Conservation (phyloP, 2,113 vertebrate genomes). For the Agelaius phoeniceus region DNA sequence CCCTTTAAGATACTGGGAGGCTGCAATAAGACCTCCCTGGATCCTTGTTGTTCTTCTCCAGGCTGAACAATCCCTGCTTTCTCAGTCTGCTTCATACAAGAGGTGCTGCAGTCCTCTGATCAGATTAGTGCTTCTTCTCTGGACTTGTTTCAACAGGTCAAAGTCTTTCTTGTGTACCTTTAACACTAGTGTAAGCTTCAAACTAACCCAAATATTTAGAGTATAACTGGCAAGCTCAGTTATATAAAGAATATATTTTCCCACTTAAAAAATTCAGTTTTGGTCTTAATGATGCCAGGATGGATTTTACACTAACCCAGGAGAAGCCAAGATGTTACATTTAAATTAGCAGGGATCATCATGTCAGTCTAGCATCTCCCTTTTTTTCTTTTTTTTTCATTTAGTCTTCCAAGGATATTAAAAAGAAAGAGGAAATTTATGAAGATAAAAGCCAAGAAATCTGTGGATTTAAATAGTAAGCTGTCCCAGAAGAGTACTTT, state of each 20-base stretch:
- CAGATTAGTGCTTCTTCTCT: neutral
- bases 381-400: neutral
- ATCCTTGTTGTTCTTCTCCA: neutral
- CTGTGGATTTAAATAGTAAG: neutral
- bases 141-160: neutral
- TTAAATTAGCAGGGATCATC: neutral
- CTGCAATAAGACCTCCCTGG: neutral
- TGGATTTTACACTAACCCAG: neutral
- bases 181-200: neutral
- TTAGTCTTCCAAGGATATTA: neutral
- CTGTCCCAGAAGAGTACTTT: neutral
- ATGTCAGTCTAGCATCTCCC: accelerated
- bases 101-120: neutral
- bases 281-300: neutral
- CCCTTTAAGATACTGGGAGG: neutral
- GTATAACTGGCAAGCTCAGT: neutral
- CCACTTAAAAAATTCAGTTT: neutral
- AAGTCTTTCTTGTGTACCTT: neutral
- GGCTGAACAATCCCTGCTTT: neutral
- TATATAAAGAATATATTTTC: neutral
- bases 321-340: neutral
- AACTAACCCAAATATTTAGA: neutral
- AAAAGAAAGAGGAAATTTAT: neutral
- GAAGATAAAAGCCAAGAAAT: neutral
- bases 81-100: neutral